These are phyloP conservation scores for Drosophila bocki DNA, from an alignment of 1,140 invertebrate genomes.

Conservation along the genomic window DNA sequence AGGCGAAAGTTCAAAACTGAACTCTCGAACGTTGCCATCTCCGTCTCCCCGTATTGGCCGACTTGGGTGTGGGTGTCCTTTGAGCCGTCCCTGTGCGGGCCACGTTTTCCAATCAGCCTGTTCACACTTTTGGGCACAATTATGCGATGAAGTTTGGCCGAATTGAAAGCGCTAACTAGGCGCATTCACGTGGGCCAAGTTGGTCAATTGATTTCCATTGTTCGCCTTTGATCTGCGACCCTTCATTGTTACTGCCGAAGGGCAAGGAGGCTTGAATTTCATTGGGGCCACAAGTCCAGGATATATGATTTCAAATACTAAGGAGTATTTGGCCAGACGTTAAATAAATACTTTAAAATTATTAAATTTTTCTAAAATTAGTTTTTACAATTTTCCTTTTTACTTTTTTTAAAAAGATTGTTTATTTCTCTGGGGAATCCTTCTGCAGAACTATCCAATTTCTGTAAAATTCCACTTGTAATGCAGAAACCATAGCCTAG, in stretches of 20 bases:
- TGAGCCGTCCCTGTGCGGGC: conserved; percentile 4
- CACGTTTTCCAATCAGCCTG: conserved; percentile 23
- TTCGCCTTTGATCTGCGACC: conserved; percentile 30
- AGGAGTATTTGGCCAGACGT: not conserved
- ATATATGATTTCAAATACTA: not conserved
- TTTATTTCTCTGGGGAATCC: not conserved
- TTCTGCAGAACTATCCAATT: conserved; percentile 1
- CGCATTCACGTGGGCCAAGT: conserved; percentile 48
- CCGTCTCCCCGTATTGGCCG: not conserved
- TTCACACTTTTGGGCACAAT: conserved; percentile 38
- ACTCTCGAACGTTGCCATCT: conserved; percentile 24
- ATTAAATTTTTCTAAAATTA: not conserved
- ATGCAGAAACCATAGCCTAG: conserved; percentile 34
- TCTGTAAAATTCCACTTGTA: conserved; percentile 11
- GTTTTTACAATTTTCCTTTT: not conserved
- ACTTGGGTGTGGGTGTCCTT: conserved; percentile 34
- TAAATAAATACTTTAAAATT: not conserved
- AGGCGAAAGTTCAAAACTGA: conserved; percentile 40
- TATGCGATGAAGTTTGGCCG: conserved; percentile 36
- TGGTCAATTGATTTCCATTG: conserved; percentile 58
- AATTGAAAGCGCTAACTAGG: conserved; percentile 62
- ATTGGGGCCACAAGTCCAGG: not conserved
- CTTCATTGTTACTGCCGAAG: conserved; percentile 16
- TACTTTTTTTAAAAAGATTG: not conserved
- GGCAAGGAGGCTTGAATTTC: not conserved